Conservation (phyloP, 1,140 invertebrate species). For the Andricus grossulariae region DNA sequence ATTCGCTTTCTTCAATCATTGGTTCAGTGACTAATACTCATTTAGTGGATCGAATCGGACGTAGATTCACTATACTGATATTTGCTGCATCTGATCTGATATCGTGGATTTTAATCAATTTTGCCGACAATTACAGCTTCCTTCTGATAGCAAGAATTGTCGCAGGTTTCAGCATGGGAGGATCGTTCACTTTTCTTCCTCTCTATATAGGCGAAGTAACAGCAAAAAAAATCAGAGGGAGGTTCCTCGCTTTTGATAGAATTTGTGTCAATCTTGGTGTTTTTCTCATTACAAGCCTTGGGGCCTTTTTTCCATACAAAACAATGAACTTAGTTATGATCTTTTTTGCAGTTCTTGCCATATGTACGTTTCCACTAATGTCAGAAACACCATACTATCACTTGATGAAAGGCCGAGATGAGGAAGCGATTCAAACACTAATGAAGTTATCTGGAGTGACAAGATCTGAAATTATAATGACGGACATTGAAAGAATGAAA, state of each 20-base stretch:
- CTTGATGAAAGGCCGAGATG: slow-evolving; percentile 68
- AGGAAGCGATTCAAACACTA: no score
- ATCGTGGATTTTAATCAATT: slow-evolving; percentile 65
- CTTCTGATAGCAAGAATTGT: slow-evolving; percentile 63
- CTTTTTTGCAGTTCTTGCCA: no score
- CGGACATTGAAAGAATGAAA: no score
- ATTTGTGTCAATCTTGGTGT: slow-evolving; percentile 78
- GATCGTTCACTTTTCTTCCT: slow-evolving; percentile 73
- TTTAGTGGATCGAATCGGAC: slow-evolving; percentile 64
- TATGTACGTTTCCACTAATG: slow-evolving; percentile 64
- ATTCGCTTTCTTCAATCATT: slow-evolving; percentile 61
- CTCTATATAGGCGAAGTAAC: slow-evolving; percentile 78
- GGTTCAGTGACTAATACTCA: slow-evolving; percentile 59
- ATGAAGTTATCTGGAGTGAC: no score
- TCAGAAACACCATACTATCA: slow-evolving; percentile 88
- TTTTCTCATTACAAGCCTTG: slow-evolving; percentile 74
- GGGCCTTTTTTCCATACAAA: slow-evolving; percentile 65
- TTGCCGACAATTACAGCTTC: slow-evolving; percentile 52
- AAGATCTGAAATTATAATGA: no score
- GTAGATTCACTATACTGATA: slow-evolving; percentile 59
- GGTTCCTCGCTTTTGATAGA: slow-evolving; percentile 73
- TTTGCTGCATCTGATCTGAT: slow-evolving; percentile 61
- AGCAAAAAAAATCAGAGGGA: slow-evolving; percentile 75
- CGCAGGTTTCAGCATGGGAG: slow-evolving; percentile 75
- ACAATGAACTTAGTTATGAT: no score